These are phyloP conservation scores for Drosophila malerkotliana DNA, from an alignment of 1,140 invertebrate species.

Conservation along the genomic window DNA sequence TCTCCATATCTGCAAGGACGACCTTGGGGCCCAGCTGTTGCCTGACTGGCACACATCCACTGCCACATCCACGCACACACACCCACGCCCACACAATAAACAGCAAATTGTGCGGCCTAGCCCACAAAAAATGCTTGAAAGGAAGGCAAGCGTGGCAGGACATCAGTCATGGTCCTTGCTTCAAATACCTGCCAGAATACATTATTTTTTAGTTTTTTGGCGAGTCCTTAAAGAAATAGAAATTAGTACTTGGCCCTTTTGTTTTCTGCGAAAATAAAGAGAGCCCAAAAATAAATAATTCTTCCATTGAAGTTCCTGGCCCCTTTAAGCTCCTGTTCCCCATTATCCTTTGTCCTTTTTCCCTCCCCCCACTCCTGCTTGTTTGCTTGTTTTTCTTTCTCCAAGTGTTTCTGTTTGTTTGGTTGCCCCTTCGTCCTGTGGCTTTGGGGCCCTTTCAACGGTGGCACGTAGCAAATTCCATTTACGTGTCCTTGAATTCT, in stretches of 20 bases:
- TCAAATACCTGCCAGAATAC: constrained; percentile 8
- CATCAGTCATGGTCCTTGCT: neutral
- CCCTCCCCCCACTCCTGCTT: neutral
- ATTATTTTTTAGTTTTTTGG: neutral
- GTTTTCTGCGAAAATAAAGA: constrained; percentile 1
- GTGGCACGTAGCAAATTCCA: constrained; percentile 44
- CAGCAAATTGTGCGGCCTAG: constrained; percentile 33
- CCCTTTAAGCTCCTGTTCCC: neutral
- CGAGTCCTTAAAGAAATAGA: too few relatives aligned
- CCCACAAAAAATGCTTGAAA: neutral
- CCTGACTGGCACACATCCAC: constrained; percentile 13
- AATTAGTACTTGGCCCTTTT: neutral
- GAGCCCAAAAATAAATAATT: constrained; percentile 1
- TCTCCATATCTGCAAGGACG: constrained; percentile 14
- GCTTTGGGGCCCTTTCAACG: constrained; percentile 12
- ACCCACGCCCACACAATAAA: constrained; percentile 20
- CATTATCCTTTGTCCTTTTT: neutral
- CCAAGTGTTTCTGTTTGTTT: constrained; percentile 6
- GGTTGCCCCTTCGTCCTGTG: neutral
- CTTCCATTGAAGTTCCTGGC: constrained; percentile 28
- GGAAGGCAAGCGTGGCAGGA: neutral
- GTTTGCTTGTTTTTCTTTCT: constrained; percentile 16
- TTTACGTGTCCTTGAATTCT: constrained; percentile 62
- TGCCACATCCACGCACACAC: neutral
- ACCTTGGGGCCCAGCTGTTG: constrained; percentile 42